Evolutionary conservation across 2,888 invertebrate species (phyloP).

Genomic region (Sarcophaga carnaria): DNA sequence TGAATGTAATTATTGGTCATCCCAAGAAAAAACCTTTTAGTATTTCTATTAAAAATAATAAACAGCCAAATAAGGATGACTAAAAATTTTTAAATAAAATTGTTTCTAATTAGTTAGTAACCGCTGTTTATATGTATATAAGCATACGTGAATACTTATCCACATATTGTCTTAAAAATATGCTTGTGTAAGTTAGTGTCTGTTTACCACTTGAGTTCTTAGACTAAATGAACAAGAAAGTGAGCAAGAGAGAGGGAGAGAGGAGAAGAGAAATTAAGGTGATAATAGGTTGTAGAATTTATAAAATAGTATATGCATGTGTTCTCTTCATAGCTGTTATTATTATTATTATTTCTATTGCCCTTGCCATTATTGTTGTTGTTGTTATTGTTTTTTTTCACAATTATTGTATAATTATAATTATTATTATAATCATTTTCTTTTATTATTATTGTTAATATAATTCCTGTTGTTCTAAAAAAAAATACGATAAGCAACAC

Average conservation of each 20-base stretch:
- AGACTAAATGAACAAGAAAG: not conserved
- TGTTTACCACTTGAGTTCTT: not conserved
- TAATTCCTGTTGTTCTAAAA: not conserved
- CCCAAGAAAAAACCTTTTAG: too few relatives aligned
- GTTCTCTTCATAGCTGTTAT: not conserved
- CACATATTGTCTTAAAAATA: not conserved
- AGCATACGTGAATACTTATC: not conserved
- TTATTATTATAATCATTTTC: slow-evolving; percentile 25
- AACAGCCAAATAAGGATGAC: too few relatives aligned
- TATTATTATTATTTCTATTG: not conserved
- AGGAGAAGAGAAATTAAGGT: not conserved
- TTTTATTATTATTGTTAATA: not conserved
- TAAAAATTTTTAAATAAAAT: not conserved
- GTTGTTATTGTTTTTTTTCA: not conserved
- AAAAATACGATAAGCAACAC: slow-evolving; percentile 14
- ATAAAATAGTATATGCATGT: not conserved
- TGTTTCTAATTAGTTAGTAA: not conserved
- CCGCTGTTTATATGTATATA: not conserved
- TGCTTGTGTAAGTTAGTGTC: not conserved
- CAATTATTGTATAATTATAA: slow-evolving; percentile 11
- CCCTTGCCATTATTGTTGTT: too few relatives aligned
- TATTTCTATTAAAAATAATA: not conserved
- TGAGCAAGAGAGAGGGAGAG: not conserved
- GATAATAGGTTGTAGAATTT: not conserved
- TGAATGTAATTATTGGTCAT: too few relatives aligned